Evolutionary conservation across 2,113 vertebrate genomes (phyloP), one percentile per base, ranked within the genome.

Genomic region (Dinomys branickii): DNA sequence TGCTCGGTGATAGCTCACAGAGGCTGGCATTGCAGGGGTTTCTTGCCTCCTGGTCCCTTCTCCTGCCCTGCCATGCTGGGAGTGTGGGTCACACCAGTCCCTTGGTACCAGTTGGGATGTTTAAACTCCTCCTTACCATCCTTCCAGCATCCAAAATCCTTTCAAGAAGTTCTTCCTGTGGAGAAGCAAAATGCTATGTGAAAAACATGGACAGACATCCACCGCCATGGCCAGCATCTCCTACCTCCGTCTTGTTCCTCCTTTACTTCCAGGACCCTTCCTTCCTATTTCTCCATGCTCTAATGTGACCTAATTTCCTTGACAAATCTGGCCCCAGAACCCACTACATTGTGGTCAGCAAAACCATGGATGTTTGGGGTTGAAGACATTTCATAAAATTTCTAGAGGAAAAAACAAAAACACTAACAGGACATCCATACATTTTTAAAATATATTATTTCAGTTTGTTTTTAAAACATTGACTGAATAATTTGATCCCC

Each of bases 331-430:
- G 41, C 85, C 81, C 38, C 56, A 71, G 13, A 87, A 80, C 69
- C 26, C 69, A 75, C 54, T 85, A 77, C 67, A 82, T 38, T 44
- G 0, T 50, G 13, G 30, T 77, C 41, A 41, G 54, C 54, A 63
- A 92, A 47, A n/a, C 33, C 28, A 91, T 20, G 38, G 26, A 65
- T 71, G 2, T 12, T 44, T 80, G 63, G 35, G 50, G 20, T 26
- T 19, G 30, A 11, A 58, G 22, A 67, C 47, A 65, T 91, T 95
- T 96, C 56, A 85, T 90, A 90, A 89, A 77, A 85, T 69, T 91
- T 93, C 84, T 94, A 93, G 35, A 75, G n/a, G 56, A 61, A 78
- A 22, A 77, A 91, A 86, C 30, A 82, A 52, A 20, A 88, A 75
- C 10, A 35, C 3, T 26, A 89, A 38, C 28, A n/a, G 16, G 41